Evolutionary conservation across 2,113 vertebrate species (phyloP), one percentile per base, ranked within the genome.

Genomic region (Leptodactylus fuscus): DNA sequence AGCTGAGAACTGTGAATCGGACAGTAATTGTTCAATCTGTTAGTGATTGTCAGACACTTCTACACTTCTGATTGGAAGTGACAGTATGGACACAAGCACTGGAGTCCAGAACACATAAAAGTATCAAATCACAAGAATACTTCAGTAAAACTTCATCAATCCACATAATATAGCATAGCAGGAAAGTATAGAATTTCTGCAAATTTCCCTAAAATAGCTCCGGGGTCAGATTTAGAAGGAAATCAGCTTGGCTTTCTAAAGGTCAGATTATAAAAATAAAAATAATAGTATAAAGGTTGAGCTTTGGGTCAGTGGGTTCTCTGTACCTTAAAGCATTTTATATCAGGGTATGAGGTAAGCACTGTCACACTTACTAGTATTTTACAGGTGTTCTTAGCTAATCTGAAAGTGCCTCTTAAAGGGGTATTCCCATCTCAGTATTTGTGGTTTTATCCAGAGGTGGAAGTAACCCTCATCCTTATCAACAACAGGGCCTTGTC

Each of bases 1-100:
- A 20, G 18, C 15, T 16, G 5, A 55, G 81, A 55, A 73, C 8
- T 24, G 67, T 34, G 69, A 82, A 58, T 58, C 7, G 32, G 32
- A 58, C 27, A 49, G 34, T 58, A 82, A 82, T 73, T 41, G 80
- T 48, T 81, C 27, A 81, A 22, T 81, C 62, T 69, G 65, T 49
- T 69, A 67, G 62, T 82, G 81, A 82, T 70, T 71, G 81, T 29
- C 81, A 67, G 38, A 51, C 11, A 27, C 29, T 71, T 32, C n/a
- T 27, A 38, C 44, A 70, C 62, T 49, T 10, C 29, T 82, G 81
- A 82, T 71, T 71, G 29, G 65, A 71, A 71, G 22, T n/a, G 81
- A 51, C 29, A 32, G 46, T 53, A 34, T 70, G 69, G 46, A 29
- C 32, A 82, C 29, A 82, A 24, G 29, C 3, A 80, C 55, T 38